phyloP scores from a whole-genome alignment of 2,113 vertebrate species.

The Columba livia region DNA sequence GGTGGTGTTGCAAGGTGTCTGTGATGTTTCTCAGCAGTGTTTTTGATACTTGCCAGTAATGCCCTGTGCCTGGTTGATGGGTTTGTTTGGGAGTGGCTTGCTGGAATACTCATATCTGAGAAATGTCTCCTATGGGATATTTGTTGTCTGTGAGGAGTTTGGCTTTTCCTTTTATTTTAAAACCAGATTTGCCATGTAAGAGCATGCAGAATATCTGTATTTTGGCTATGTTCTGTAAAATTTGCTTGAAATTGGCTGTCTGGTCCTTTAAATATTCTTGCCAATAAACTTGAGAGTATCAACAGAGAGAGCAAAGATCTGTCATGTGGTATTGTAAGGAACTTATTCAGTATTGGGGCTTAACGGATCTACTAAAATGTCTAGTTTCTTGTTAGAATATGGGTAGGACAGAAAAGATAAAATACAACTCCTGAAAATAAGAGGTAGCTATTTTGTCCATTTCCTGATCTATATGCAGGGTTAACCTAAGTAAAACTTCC shows the following conservation, averaged over 20 bases:
- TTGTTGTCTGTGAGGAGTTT: not conserved
- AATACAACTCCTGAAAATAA: not conserved
- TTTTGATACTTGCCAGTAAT: not conserved
- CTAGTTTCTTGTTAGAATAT: not conserved
- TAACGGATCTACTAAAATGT: not conserved
- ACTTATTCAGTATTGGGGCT: not conserved
- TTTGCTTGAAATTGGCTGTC: not conserved
- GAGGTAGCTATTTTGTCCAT: not conserved
- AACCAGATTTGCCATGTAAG: not conserved
- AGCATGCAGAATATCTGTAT: not conserved
- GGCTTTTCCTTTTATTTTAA: not conserved
- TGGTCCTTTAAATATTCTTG: not conserved
- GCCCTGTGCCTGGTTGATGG: not conserved
- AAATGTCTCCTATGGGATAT: not conserved
- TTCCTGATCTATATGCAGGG: not conserved
- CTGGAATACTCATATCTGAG: not conserved
- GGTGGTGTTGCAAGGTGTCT: not conserved
- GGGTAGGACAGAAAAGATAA: not conserved
- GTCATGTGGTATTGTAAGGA: not conserved
- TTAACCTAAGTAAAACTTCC: not conserved
- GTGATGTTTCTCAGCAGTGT: not conserved
- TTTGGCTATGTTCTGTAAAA: not conserved
- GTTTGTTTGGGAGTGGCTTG: not conserved
- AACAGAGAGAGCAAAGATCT: not conserved
- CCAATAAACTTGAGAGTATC: not conserved